These are phyloP conservation scores for Ictidomys tridecemlineatus DNA, from an alignment of 2,113 vertebrate species.

Conservation along the genomic window DNA sequence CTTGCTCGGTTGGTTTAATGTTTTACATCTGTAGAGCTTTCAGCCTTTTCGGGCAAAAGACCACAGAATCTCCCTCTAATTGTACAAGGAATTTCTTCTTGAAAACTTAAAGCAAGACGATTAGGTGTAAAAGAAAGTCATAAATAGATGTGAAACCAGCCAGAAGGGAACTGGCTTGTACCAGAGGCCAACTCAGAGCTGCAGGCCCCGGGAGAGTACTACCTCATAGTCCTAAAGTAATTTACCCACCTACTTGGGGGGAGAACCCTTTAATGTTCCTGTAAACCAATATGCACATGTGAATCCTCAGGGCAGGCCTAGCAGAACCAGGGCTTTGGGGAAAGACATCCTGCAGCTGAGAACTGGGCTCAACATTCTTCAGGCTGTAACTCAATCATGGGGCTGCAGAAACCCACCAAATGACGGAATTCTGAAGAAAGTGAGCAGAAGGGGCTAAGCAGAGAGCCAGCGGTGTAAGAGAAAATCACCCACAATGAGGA, in stretches of 20 bases:
- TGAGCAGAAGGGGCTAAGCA: neutral
- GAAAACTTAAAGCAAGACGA: constrained; percentile 45
- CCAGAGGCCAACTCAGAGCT: neutral
- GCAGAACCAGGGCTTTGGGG: neutral
- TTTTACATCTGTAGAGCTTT: neutral
- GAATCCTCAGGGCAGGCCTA: neutral
- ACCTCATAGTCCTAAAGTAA: constrained; percentile 41
- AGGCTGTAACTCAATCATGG: neutral
- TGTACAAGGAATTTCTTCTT: constrained; percentile 35
- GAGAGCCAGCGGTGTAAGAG: neutral
- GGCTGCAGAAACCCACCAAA: neutral
- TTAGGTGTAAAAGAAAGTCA: constrained; percentile 46
- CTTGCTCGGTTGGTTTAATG: neutral
- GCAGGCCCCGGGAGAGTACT: neutral
- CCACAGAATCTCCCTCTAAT: neutral
- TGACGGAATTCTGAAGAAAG: neutral
- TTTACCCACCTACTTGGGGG: neutral
- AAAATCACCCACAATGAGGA: neutral
- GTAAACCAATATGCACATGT: constrained; percentile 42
- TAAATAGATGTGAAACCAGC: neutral
- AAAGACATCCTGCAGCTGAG: constrained; percentile 52
- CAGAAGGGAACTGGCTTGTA: neutral
- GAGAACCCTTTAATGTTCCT: neutral
- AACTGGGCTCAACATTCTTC: neutral
- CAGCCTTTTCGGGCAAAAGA: neutral